These are phyloP conservation scores for Stegastes partitus DNA, from an alignment of 2,113 vertebrate genomes.

Conservation along the genomic window DNA sequence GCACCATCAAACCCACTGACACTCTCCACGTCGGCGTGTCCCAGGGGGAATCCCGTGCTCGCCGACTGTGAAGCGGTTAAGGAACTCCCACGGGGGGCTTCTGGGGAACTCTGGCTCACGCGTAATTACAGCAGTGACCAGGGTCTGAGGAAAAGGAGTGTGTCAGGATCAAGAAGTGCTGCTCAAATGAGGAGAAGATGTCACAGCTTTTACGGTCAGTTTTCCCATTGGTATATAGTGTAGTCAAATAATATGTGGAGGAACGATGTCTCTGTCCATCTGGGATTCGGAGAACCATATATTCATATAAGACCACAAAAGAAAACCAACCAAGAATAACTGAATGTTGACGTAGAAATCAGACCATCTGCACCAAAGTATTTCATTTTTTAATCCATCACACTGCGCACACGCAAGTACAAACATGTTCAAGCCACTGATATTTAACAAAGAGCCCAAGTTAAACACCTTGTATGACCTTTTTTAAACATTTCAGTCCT, in stretches of 20 bases:
- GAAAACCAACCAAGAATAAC: too few species aligned
- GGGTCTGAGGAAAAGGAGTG: not conserved
- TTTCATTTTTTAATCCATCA: too few species aligned
- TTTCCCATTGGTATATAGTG: not conserved
- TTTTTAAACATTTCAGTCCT: too few species aligned
- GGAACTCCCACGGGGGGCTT: slow-evolving; percentile 40
- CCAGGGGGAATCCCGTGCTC: slow-evolving; percentile 49
- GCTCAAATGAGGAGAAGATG: not conserved
- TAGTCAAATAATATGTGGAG: too few species aligned
- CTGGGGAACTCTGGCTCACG: slow-evolving; percentile 42
- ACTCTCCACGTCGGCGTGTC: slow-evolving; percentile 15
- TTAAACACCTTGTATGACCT: too few species aligned
- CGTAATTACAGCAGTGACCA: slow-evolving; percentile 43
- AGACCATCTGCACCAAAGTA: too few species aligned
- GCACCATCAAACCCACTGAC: slow-evolving; percentile 44
- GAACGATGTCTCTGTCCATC: too few species aligned
- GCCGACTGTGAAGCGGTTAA: slow-evolving; percentile 46
- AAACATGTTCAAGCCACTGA: not conserved
- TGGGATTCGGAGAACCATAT: too few species aligned
- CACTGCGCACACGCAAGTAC: too few species aligned
- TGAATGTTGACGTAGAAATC: too few species aligned
- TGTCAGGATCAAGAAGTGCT: slow-evolving; percentile 21
- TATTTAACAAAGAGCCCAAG: too few species aligned
- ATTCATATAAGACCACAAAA: too few species aligned
- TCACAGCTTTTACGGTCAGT: not conserved